Evolutionary conservation across 2,113 vertebrate genomes (phyloP).

Genomic region (Okapia johnstoni): DNA sequence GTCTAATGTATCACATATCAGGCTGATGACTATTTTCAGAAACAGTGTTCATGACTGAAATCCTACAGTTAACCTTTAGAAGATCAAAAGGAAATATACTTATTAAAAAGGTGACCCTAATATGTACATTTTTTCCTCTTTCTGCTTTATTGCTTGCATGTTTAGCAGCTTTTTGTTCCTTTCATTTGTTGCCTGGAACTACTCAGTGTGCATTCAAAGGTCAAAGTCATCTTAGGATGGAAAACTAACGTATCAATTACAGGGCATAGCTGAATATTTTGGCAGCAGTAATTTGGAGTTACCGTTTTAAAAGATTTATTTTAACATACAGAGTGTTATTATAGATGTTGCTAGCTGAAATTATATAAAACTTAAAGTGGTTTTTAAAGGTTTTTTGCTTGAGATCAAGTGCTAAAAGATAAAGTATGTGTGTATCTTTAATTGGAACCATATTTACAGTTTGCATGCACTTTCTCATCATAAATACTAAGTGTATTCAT

Average conservation of each 20-base stretch:
- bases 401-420: constrained; percentile 10
- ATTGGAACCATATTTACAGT: neutral
- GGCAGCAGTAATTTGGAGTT: constrained; percentile 33
- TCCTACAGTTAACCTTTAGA: constrained; percentile 86
- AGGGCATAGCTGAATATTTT: constrained; percentile 25
- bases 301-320: constrained; percentile 52
- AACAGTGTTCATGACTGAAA: constrained; percentile 88
- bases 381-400: constrained; percentile 27
- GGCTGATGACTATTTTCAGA: constrained; percentile 91
- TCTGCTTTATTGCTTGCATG: constrained; percentile 60
- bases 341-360: neutral
- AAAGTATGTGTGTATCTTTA: constrained; percentile 14
- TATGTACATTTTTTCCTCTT: constrained; percentile 62
- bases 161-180: constrained; percentile 48
- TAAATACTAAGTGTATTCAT: neutral
- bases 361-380: neutral
- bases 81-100: constrained; percentile 80
- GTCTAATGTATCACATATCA: constrained; percentile 90
- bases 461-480: neutral
- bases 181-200: constrained; percentile 48
- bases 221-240: constrained; percentile 47
- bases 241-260: constrained; percentile 35
- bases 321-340: neutral
- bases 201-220: constrained; percentile 44
- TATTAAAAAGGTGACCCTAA: constrained; percentile 81